A percentile compares a stretch with the other conserved stretches of the same genome.
Conservation (phyloP, 37 sponge, comb jelly and placozoan genomes). For the Spongilla lacustris region DNA sequence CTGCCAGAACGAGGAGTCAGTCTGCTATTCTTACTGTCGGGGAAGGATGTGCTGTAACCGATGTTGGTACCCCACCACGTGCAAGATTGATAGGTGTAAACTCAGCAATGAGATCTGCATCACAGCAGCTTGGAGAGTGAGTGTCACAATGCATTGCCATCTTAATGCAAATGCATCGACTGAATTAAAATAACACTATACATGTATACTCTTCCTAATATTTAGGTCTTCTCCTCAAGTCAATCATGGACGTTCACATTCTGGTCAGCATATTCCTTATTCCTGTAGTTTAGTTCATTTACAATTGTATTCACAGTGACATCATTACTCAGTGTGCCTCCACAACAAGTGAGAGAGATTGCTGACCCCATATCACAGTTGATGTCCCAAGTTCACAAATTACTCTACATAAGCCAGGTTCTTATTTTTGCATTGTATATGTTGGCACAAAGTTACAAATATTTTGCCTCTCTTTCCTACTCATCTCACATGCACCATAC, state of each 20-base stretch:
- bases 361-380: constrained; percentile 71
- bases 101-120: too few relatives aligned
- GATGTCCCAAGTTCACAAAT: constrained; percentile 75
- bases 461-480: constrained; percentile 27
- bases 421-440: not conserved
- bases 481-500: constrained; percentile 41
- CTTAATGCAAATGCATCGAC: too few relatives aligned
- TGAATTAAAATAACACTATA: too few relatives aligned
- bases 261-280: not conserved
- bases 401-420: constrained; percentile 72
- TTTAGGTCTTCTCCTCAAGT: too few relatives aligned
- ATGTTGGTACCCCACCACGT: too few relatives aligned
- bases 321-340: constrained; percentile 64
- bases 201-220: too few relatives aligned
- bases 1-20: not conserved
- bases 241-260: not conserved
- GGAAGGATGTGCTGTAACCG: not conserved
- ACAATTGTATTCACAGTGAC: not conserved
- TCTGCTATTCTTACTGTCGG: constrained; percentile 1
- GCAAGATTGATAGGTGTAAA: too few relatives aligned
- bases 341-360: constrained; percentile 67
- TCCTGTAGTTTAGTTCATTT: not conserved
- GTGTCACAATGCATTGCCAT: too few relatives aligned
- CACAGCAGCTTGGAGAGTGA: too few relatives aligned
- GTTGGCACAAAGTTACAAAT: too few relatives aligned